phyloP scores from a whole-genome alignment of 2,113 vertebrate genomes.

The Pavo muticus region DNA sequence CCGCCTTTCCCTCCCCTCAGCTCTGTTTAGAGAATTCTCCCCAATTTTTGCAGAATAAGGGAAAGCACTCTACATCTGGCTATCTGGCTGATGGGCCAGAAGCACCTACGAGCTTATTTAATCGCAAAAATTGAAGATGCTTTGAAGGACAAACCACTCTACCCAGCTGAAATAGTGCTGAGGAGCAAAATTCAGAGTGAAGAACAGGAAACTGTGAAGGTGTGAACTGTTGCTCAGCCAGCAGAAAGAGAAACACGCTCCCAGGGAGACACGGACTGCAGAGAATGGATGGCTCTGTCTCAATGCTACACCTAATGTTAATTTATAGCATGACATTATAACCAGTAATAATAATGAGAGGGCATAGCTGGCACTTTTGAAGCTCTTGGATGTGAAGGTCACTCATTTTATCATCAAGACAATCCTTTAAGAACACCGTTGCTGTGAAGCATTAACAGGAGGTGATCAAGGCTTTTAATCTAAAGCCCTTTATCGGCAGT shows the following conservation, averaged over 20 bases:
- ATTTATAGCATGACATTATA: slow-evolving; percentile 27
- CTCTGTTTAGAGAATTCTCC: neutral
- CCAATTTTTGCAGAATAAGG: neutral
- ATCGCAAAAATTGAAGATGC: neutral
- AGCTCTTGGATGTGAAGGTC: slow-evolving; percentile 37
- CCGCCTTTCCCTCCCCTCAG: neutral
- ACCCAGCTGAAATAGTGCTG: neutral
- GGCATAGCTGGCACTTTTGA: neutral
- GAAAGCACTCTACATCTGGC: neutral
- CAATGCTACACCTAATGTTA: neutral
- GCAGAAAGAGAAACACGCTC: neutral
- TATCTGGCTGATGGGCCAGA: neutral
- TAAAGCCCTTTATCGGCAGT: neutral
- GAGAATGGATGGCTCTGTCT: neutral
- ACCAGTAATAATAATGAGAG: slow-evolving; percentile 4
- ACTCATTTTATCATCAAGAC: slow-evolving; percentile 30
- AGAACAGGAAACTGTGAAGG: slow-evolving; percentile 6
- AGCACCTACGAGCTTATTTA: neutral
- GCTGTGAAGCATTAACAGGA: neutral
- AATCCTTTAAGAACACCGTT: slow-evolving; percentile 5
- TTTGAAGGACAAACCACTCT: neutral
- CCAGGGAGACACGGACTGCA: neutral
- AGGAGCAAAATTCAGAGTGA: slow-evolving; percentile 35
- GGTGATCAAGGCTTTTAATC: slow-evolving; percentile 43
- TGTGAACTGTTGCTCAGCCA: neutral